phyloP scores from a whole-genome alignment of 2,888 invertebrate species.

The Philaethria dido region DNA sequence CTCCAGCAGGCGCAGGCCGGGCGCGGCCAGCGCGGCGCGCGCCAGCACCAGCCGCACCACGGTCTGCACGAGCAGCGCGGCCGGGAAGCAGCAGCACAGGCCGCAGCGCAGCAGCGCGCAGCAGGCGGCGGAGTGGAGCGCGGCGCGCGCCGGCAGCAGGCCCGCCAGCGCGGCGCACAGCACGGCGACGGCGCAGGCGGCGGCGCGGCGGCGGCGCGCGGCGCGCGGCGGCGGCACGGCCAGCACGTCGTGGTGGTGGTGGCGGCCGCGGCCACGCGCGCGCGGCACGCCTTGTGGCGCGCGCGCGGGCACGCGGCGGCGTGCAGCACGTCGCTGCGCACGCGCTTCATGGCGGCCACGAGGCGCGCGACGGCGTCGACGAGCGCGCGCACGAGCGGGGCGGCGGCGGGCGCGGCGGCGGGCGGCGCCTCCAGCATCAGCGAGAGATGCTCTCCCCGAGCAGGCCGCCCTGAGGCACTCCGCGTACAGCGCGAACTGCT shows the following conservation, averaged over 20 bases:
- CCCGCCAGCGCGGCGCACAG: slow-evolving; percentile 81
- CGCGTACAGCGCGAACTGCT: slow-evolving; percentile 83
- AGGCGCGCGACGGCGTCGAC: slow-evolving; percentile 83
- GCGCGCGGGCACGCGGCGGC: slow-evolving; percentile 77
- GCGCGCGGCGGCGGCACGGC: slow-evolving; percentile 76
- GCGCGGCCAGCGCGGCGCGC: slow-evolving; percentile 63
- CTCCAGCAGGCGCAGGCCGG: slow-evolving; percentile 82
- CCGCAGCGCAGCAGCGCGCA: slow-evolving; percentile 83
- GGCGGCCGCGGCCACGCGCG: slow-evolving; percentile 71
- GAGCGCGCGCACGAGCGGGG: slow-evolving; percentile 77
- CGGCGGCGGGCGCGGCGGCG: slow-evolving; percentile 63
- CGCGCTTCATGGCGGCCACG: slow-evolving; percentile 82
- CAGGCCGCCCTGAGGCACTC: slow-evolving; percentile 84
- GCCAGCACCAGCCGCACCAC: slow-evolving; percentile 77
- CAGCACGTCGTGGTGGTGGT: slow-evolving; percentile 85
- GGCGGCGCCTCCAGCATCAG: slow-evolving; percentile 79
- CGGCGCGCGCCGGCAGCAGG: slow-evolving; percentile 71
- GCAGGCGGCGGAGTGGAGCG: slow-evolving; percentile 67
- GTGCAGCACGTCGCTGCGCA: slow-evolving; percentile 83
- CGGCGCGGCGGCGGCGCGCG: slow-evolving; percentile 73
- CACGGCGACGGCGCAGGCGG: slow-evolving; percentile 83
- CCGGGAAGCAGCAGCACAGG: slow-evolving; percentile 86
- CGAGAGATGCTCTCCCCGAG: slow-evolving; percentile 81
- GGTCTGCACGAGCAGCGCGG: slow-evolving; percentile 76
- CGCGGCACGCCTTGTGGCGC: slow-evolving; percentile 79